These are phyloP conservation scores for Stichopus horrens DNA, from an alignment of 53 echinoderm and acorn worm species.

Conservation along the genomic window DNA sequence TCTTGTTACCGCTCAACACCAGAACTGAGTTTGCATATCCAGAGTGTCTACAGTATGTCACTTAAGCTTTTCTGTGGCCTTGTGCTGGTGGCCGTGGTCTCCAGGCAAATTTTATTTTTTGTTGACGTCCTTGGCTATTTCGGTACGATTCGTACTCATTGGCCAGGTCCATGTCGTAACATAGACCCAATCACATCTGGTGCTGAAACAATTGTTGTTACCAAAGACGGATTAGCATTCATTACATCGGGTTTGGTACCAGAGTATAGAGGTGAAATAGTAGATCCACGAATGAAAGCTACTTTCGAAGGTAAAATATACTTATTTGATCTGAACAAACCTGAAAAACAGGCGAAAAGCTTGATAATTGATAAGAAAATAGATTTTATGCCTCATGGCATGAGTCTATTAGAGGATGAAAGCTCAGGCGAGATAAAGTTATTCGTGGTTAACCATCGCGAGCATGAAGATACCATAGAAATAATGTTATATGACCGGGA, in stretches of 20 bases:
- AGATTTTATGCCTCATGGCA: conserved; percentile 45
- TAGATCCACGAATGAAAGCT: conserved; percentile 31
- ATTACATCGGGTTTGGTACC: conserved; percentile 30
- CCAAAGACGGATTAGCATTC: conserved; percentile 35
- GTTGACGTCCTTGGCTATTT: conserved; percentile 24
- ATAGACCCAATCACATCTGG: conserved; percentile 20
- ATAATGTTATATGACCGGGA: conserved; percentile 43
- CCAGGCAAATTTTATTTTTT: neutral
- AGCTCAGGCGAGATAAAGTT: conserved; percentile 35
- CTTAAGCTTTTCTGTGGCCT: neutral
- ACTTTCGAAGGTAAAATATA: conserved; percentile 27
- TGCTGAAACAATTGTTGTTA: conserved; percentile 14
- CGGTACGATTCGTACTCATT: conserved; percentile 16
- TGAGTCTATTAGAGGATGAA: conserved; percentile 17
- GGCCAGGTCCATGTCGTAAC: conserved; percentile 46
- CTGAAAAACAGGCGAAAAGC: conserved; percentile 13
- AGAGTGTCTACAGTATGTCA: neutral
- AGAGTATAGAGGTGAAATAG: conserved; percentile 9
- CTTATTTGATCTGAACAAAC: conserved; percentile 27
- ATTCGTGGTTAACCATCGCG: conserved; percentile 40
- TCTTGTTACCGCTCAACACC: too few relatives aligned
- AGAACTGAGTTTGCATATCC: too few relatives aligned
- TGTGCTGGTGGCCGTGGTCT: neutral
- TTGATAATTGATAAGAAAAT: conserved; percentile 17
- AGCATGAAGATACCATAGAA: conserved; percentile 24